Conservation (phyloP, 2,113 vertebrate species). For the Calonectris borealis region DNA sequence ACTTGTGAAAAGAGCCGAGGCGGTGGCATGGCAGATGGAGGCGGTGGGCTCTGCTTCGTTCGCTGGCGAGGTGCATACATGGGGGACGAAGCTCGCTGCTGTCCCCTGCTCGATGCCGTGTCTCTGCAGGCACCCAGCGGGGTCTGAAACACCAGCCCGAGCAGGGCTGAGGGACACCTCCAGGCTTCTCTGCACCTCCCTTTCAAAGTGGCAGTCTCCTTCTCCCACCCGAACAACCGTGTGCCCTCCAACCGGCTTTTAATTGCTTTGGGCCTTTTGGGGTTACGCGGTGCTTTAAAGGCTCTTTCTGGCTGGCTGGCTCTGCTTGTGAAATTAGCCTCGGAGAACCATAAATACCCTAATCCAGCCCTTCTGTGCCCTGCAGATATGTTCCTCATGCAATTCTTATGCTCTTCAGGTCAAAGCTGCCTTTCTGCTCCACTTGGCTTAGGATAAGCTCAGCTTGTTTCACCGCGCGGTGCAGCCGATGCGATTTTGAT, state of each 20-base stretch:
- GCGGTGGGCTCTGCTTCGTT: neutral
- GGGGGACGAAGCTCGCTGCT: fast-evolving
- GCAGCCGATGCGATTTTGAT: neutral
- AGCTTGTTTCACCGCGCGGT: fast-evolving
- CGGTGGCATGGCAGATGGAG: fast-evolving
- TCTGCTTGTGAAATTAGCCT: neutral
- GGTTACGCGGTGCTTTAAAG: neutral
- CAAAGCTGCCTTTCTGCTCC: neutral
- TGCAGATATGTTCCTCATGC: neutral
- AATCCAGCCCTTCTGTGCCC: neutral
- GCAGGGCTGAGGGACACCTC: neutral
- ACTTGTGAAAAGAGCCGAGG: neutral
- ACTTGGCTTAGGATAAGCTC: neutral
- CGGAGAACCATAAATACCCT: neutral
- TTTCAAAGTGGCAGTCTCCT: neutral
- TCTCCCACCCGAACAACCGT: neutral
- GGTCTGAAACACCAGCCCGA: neutral
- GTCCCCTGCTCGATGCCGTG: fast-evolving
- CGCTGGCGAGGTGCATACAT: fast-evolving
- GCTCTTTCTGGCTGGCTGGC: neutral
- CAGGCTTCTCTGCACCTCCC: neutral
- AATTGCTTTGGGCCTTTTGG: neutral
- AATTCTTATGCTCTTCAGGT: neutral
- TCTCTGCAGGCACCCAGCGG: no score
- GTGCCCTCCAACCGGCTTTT: neutral